Percentiles rank a stretch among this genome's conserved stretches.
These are phyloP conservation scores for Poeciliopsis presidionis DNA, from an alignment of 2,797 vertebrate genomes.

Conservation along the genomic window DNA sequence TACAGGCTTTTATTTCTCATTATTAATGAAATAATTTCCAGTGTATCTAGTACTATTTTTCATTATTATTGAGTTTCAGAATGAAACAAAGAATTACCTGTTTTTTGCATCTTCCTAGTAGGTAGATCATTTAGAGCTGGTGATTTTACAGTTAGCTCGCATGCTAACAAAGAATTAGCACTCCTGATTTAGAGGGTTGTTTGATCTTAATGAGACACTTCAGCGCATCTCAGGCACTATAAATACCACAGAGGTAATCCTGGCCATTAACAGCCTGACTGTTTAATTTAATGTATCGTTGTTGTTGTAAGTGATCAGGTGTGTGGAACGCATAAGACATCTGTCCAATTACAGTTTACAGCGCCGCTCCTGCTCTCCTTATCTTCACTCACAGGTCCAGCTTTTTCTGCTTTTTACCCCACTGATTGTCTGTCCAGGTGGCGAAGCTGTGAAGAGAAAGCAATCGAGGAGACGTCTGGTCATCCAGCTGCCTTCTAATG, in stretches of 20 bases:
- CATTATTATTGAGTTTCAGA: too few relatives aligned
- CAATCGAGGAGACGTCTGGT: conserved; percentile 89
- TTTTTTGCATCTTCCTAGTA: too few relatives aligned
- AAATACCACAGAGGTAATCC: conserved; percentile 48
- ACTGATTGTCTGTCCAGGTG: conserved; percentile 60
- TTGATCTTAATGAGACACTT: conserved; percentile 57
- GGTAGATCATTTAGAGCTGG: too few relatives aligned
- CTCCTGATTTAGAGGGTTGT: conserved; percentile 23
- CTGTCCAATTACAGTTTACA: conserved; percentile 45
- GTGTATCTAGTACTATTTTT: too few relatives aligned
- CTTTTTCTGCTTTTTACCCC: conserved; percentile 22
- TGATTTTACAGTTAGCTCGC: too few relatives aligned
- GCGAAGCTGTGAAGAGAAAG: conserved; percentile 75
- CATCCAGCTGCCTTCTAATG: conserved; percentile 90
- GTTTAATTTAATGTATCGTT: conserved; percentile 25
- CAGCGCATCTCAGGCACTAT: conserved; percentile 25
- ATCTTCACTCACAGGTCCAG: conserved; percentile 23
- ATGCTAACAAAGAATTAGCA: too few relatives aligned
- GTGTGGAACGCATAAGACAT: conserved; percentile 6
- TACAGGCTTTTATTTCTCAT: too few relatives aligned
- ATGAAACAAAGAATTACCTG: too few relatives aligned
- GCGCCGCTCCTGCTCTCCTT: conserved; percentile 7
- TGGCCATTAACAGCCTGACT: conserved; percentile 37
- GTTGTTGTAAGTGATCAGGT: conserved; percentile 34
- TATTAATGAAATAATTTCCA: too few relatives aligned